Evolutionary conservation across 2,888 invertebrate genomes (phyloP), one percentile per base, ranked within the genome.

Genomic region (Macaria liturata): DNA sequence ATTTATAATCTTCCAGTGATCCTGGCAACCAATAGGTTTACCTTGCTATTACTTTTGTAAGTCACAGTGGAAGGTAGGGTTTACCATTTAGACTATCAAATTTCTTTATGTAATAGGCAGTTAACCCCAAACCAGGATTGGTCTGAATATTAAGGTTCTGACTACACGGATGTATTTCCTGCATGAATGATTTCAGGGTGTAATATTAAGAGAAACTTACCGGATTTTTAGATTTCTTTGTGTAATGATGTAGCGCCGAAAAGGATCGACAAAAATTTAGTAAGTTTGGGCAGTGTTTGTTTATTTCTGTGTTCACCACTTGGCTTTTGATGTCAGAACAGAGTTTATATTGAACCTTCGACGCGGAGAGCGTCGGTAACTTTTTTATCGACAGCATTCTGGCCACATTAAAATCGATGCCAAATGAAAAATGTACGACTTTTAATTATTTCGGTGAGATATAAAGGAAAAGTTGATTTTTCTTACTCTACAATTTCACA

Each of bases 361-460:
- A 82, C 31, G 81, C 79, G 32, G 87, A 84, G 30, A 88, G 59
- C 8, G 78, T 73, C 42, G 87, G 81, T 44, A 91, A 68, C 56
- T 78, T 79, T 68, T 86, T 91, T 59, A 89, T 78, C 39, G 87
- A 85, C 52, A 89, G 74, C 90, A 91, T 91, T 59, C 48, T 68
- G 32, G 37, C 7, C 34, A 9, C 31, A 39, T 45, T 60, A 8
- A 42, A 42, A n/a, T 8, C 9, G 9, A 9, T 42, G 8, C 9
- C 42, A 42, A 9, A 3, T 8, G 6, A 46, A 32, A 37, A 37
- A 37, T 2, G 20, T 20, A 20, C 20, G 3, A 37, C 7, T 37
- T 37, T 37, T 6, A 37, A 6, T 6, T 37, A 37, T 37, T 6
- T 37, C 34, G 4, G 4, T 7, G 7, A 37, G 34, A 37, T 6